Evolutionary conservation across 2,797 vertebrate genomes (phyloP).

Genomic region (Phalanger gymnotis): DNA sequence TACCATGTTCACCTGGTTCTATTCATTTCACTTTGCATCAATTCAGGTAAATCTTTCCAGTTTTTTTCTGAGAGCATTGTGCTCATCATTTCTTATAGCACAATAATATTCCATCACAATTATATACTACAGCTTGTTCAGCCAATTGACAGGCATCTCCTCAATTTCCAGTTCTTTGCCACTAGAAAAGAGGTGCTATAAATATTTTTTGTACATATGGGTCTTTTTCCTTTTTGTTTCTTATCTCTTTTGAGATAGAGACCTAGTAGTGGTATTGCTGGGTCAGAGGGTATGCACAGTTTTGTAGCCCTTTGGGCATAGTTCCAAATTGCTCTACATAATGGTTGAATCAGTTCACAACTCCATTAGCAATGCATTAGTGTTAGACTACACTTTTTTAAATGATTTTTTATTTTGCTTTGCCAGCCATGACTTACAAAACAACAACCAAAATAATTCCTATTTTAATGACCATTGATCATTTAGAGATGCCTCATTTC

Average conservation of each 20-base stretch:
- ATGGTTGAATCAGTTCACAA: background rate
- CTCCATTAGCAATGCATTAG: background rate
- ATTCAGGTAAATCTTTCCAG: background rate
- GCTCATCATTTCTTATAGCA: too few relatives aligned
- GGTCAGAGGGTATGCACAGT: background rate
- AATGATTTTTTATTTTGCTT: background rate
- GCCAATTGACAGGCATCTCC: background rate
- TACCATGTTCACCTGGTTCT: background rate
- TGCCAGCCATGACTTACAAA: conserved; percentile 5
- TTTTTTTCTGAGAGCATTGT: background rate
- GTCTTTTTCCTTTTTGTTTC: background rate
- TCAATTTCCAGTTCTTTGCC: background rate
- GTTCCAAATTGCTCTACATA: background rate
- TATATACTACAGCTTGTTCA: background rate
- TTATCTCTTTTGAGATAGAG: background rate
- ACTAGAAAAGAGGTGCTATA: background rate
- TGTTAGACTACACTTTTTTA: background rate
- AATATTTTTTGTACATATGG: background rate
- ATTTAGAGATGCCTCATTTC: conserved; percentile 42
- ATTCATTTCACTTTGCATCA: background rate
- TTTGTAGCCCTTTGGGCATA: background rate
- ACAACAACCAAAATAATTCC: background rate
- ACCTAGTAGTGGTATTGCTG: background rate
- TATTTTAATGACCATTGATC: conserved; percentile 22
- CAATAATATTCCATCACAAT: background rate